Evolutionary conservation across 2,797 vertebrate genomes (phyloP).

Genomic region (Melanotaenia pygmaea): DNA sequence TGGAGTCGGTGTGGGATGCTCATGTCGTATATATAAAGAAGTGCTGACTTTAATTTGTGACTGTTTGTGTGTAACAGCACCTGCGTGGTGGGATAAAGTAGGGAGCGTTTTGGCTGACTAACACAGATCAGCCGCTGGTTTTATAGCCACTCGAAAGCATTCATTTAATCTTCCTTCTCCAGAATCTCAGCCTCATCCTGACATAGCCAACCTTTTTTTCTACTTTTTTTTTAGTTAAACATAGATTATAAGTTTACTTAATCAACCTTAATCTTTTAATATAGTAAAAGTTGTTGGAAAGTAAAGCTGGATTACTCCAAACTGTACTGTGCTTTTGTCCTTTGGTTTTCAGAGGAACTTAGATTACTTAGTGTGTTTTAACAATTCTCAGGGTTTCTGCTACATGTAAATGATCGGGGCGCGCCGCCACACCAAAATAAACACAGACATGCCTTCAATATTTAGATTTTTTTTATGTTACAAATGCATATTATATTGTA

Average conservation of each 20-base stretch:
- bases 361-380: too few species aligned
- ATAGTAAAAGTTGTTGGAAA: too few species aligned
- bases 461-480: too few species aligned
- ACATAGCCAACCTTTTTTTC: neutral
- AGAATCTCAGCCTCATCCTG: neutral
- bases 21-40: slow-evolving; percentile 1
- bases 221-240: neutral
- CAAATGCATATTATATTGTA: too few species aligned
- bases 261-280: neutral
- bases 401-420: too few species aligned
- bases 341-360: too few species aligned
- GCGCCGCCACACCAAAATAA: too few species aligned
- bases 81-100: slow-evolving; percentile 9
- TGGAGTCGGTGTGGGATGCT: neutral
- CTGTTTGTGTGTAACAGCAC: slow-evolving; percentile 2
- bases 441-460: too few species aligned
- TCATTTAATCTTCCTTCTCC: slow-evolving; percentile 20
- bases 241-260: neutral
- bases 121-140: slow-evolving; percentile 31
- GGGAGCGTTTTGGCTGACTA: slow-evolving; percentile 37
- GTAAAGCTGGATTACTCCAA: too few species aligned
- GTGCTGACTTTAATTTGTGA: neutral
- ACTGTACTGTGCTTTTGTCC: too few species aligned
- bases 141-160: slow-evolving; percentile 49
- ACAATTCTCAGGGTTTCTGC: too few species aligned